Evolutionary conservation across 2,113 vertebrate species (phyloP).

Genomic region (Jacana jacana): DNA sequence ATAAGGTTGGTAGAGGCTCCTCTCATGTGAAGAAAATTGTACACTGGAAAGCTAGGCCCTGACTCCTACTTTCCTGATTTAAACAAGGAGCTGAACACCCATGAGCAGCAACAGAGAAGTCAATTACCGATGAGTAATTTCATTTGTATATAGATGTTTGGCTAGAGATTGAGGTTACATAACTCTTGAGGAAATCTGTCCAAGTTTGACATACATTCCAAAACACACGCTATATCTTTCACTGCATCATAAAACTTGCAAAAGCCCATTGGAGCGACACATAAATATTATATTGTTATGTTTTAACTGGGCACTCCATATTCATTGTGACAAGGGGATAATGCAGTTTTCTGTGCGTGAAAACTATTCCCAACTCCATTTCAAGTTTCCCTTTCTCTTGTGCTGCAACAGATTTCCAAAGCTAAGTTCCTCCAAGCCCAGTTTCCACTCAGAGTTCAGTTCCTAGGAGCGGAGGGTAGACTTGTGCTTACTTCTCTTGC

Average conservation of each 20-base stretch:
- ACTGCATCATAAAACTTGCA: slow-evolving; percentile 45
- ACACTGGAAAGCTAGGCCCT: neutral
- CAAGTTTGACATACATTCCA: neutral
- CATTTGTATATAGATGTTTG: neutral
- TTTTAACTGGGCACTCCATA: neutral
- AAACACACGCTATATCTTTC: neutral
- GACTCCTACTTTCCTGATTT: neutral
- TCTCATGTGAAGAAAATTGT: neutral
- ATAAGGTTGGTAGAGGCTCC: neutral
- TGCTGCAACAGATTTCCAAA: neutral
- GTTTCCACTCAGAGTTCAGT: neutral
- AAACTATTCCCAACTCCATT: neutral
- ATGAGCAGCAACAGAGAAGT: neutral
- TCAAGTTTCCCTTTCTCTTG: neutral
- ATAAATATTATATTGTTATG: slow-evolving; percentile 46
- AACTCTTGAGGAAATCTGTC: neutral
- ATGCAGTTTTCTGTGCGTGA: neutral
- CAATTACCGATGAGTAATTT: neutral
- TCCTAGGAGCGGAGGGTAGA: neutral
- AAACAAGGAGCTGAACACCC: neutral
- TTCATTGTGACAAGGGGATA: slow-evolving; percentile 20
- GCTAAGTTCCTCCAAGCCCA: neutral
- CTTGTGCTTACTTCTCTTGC: neutral
- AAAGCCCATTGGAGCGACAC: neutral
- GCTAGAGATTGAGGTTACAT: neutral